These are phyloP conservation scores for Thaumetopoea pityocampa DNA, from an alignment of 1,140 invertebrate species.

Conservation along the genomic window DNA sequence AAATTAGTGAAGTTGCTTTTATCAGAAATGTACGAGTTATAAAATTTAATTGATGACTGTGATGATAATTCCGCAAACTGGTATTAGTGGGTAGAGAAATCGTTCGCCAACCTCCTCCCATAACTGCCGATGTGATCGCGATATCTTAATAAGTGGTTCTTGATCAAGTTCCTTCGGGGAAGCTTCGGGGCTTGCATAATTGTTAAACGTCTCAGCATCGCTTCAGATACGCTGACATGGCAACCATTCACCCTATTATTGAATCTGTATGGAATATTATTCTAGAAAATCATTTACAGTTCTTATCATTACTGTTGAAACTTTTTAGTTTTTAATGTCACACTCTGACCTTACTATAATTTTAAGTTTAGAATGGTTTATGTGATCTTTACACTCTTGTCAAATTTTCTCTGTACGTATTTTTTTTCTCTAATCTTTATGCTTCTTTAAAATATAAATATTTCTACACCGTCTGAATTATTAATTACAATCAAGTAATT, in stretches of 20 bases:
- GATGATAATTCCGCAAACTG: conserved; percentile 51
- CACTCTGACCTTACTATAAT: too few species aligned
- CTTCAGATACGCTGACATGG: conserved; percentile 11
- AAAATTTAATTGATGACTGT: conserved; percentile 59
- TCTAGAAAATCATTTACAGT: conserved; percentile 8
- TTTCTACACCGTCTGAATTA: too few species aligned
- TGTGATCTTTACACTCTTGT: too few species aligned
- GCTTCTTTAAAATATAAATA: too few species aligned
- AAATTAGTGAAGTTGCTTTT: conserved; percentile 27
- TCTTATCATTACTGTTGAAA: too few species aligned
- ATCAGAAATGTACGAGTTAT: conserved; percentile 37
- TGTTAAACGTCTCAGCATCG: conserved; percentile 25
- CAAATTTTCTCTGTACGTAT: too few species aligned
- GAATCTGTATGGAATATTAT: conserved; percentile 5
- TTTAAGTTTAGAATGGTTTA: too few species aligned
- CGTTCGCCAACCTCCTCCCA: conserved; percentile 39
- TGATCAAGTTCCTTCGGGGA: conserved; percentile 50
- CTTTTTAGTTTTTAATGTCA: too few species aligned
- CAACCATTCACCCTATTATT: conserved; percentile 15
- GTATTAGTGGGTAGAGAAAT: conserved; percentile 48
- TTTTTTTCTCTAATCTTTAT: too few species aligned
- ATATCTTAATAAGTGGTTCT: conserved; percentile 70
- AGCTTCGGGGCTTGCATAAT: conserved; percentile 50
- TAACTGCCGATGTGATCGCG: conserved; percentile 61
- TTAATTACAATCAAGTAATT: neutral